A percentile compares a stretch with the other conserved stretches of the same genome.
Evolutionary conservation across 2,888 invertebrate species (phyloP).

Genomic region (Napeogenes sylphis): DNA sequence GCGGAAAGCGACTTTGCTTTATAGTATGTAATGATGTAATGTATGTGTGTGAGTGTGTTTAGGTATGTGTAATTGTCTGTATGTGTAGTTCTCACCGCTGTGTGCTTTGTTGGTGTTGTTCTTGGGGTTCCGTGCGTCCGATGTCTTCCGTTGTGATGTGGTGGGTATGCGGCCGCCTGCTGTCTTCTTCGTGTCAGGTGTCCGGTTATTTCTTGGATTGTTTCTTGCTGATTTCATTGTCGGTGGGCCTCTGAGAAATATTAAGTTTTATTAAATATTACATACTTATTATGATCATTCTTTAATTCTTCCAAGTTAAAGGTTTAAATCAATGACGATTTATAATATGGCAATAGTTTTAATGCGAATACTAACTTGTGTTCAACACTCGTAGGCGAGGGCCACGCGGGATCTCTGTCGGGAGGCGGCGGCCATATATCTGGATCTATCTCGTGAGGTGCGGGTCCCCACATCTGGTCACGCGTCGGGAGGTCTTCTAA

Average conservation of each 20-base stretch:
- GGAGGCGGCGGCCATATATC: conserved; percentile 86
- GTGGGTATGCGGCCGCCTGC: conserved; percentile 53
- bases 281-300: too few relatives aligned
- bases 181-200: conserved; percentile 52
- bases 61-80: too few relatives aligned
- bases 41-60: too few relatives aligned
- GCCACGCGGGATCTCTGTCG: conserved; percentile 90
- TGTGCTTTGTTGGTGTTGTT: conserved; percentile 56
- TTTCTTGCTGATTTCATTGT: conserved; percentile 63
- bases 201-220: conserved; percentile 50
- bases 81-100: conserved; percentile 51
- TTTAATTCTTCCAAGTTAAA: too few relatives aligned
- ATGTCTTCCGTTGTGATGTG: conserved; percentile 61
- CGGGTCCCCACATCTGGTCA: conserved; percentile 67
- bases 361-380: conserved; percentile 77
- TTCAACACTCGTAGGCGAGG: conserved; percentile 86
- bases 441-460: conserved; percentile 81
- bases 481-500: conserved; percentile 69
- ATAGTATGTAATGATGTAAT: too few relatives aligned
- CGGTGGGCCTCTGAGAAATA: conserved; percentile 55
- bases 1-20: too few relatives aligned
- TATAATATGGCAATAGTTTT: not conserved
- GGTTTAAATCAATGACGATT: not conserved
- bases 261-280: not conserved
- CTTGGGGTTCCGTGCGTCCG: conserved; percentile 62